Percentiles rank a stretch among this genome's conserved stretches.
phyloP scores from a whole-genome alignment of 2,888 invertebrate genomes.

The Ditylenchus weischeri region DNA sequence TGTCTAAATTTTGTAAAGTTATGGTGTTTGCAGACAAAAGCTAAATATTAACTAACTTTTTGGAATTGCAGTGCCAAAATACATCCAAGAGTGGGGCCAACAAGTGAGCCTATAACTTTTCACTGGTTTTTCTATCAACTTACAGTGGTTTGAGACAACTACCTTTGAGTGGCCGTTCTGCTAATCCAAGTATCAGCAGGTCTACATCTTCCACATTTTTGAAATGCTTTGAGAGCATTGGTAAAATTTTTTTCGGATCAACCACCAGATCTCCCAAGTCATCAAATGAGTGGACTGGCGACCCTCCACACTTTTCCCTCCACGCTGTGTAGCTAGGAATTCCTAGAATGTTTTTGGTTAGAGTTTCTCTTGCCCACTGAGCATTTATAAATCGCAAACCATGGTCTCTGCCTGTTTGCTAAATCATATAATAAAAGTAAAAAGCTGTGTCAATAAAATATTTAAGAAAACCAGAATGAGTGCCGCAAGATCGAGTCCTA shows the following conservation, averaged over 20 bases:
- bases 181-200: slow-evolving; percentile 55
- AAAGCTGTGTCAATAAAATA: slow-evolving; percentile 25
- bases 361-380: too few species aligned
- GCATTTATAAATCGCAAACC: slow-evolving; percentile 4
- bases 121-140: slow-evolving; percentile 12
- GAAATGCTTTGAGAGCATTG: slow-evolving; percentile 29
- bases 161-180: slow-evolving; percentile 49
- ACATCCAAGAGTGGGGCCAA: slow-evolving; percentile 58
- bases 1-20: neutral
- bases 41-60: slow-evolving; percentile 34
- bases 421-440: neutral
- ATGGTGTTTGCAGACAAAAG: too few species aligned
- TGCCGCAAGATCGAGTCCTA: slow-evolving; percentile 38
- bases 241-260: slow-evolving; percentile 26
- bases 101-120: slow-evolving; percentile 42
- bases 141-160: neutral
- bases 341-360: slow-evolving; percentile 5
- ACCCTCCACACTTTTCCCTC: slow-evolving; percentile 38
- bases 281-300: slow-evolving; percentile 24
- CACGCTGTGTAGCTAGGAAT: slow-evolving; percentile 37
- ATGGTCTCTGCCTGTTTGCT: slow-evolving; percentile 45
- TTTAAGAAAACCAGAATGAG: slow-evolving; percentile 15
- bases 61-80: slow-evolving; percentile 57
- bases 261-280: slow-evolving; percentile 27
- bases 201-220: slow-evolving; percentile 53